Evolutionary conservation across 2,797 vertebrate species (phyloP).

Genomic region (Apodemus agrarius): DNA sequence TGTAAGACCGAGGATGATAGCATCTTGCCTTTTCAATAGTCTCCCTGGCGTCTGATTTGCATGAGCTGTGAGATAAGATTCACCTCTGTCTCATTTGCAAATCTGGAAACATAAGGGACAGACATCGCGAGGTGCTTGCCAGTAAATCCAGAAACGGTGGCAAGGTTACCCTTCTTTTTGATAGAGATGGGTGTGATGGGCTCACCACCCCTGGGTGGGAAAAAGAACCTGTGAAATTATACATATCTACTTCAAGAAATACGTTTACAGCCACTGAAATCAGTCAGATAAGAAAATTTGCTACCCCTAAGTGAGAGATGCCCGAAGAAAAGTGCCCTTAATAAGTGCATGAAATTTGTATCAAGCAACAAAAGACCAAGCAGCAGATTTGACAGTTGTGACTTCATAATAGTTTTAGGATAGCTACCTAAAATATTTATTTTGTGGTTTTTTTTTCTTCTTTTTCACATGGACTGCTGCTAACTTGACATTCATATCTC

Average conservation of each 20-base stretch:
- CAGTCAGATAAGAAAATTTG: constrained; percentile 21
- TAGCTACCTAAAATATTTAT: not conserved
- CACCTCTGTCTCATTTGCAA: constrained; percentile 77
- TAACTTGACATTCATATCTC: not conserved
- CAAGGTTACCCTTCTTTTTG: constrained; percentile 62
- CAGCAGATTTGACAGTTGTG: not conserved
- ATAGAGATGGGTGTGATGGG: constrained; percentile 49
- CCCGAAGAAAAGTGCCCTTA: not conserved
- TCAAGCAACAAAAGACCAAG: constrained; percentile 21
- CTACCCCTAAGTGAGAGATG: not conserved
- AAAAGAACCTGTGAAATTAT: constrained; percentile 41
- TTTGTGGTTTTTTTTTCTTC: not conserved
- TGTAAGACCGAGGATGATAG: constrained; percentile 72
- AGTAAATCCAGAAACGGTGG: constrained; percentile 58
- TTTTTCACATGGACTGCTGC: not conserved
- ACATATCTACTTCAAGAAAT: not conserved
- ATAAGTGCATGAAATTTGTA: constrained; percentile 38
- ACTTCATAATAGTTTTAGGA: constrained; percentile 25
- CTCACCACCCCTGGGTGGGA: not conserved
- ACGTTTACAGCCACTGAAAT: not conserved
- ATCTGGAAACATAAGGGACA: constrained; percentile 68
- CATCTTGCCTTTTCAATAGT: constrained; percentile 77
- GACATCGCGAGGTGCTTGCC: constrained; percentile 13
- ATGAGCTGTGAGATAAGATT: constrained; percentile 79
- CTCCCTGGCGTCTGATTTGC: constrained; percentile 78